These are phyloP conservation scores for Gallinago solitaria DNA, from an alignment of 2,797 vertebrate genomes.

Conservation along the genomic window DNA sequence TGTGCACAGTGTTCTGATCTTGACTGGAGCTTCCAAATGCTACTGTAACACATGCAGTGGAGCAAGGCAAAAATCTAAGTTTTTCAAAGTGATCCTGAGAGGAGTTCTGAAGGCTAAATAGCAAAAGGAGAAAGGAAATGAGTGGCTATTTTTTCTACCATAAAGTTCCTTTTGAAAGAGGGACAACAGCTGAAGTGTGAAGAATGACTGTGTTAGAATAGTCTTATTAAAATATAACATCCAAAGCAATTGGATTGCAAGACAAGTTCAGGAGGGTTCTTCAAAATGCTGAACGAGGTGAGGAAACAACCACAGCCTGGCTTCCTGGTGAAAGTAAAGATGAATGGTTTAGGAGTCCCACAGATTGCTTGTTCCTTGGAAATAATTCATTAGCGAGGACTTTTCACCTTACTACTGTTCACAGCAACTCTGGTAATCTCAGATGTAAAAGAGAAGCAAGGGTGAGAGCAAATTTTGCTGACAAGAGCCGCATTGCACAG, in stretches of 20 bases:
- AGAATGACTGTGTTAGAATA: not conserved
- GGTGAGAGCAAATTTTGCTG: not conserved
- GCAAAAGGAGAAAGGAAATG: not conserved
- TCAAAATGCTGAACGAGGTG: not conserved
- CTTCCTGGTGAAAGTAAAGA: not conserved
- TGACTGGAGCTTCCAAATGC: not conserved
- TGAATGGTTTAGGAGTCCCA: not conserved
- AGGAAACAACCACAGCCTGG: not conserved
- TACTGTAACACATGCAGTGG: not conserved
- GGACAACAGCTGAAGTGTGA: not conserved
- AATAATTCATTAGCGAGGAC: not conserved
- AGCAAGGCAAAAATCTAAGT: not conserved
- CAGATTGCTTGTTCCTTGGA: not conserved
- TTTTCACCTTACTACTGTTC: conserved; percentile 34
- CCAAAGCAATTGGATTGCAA: not conserved
- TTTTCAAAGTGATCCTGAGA: not conserved
- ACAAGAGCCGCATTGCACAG: not conserved
- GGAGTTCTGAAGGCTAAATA: not conserved
- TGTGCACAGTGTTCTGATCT: not conserved
- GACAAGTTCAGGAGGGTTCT: not conserved
- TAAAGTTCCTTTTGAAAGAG: not conserved
- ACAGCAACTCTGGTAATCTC: not conserved
- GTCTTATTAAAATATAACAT: conserved; percentile 14
- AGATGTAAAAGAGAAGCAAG: not conserved
- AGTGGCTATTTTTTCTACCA: not conserved